Percentiles rank a stretch among this genome's conserved stretches.
phyloP scores from a whole-genome alignment of 1,140 invertebrate genomes.

The Xylocopa sonorina region DNA sequence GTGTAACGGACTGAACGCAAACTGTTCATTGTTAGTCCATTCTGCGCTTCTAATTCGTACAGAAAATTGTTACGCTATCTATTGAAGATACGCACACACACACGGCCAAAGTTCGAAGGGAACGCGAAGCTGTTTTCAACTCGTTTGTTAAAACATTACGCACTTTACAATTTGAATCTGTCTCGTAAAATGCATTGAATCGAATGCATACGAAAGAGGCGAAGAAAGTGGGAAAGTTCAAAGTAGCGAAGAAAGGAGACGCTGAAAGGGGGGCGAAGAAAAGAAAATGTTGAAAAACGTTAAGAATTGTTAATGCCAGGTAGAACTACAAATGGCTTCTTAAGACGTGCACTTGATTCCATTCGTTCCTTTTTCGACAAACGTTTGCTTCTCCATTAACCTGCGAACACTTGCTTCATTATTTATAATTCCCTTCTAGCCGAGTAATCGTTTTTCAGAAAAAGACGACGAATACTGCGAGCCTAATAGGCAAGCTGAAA shows the following conservation, averaged over 20 bases:
- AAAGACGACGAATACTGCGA: background rate
- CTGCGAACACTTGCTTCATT: background rate
- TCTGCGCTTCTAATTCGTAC: conserved; percentile 19
- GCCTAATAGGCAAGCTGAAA: background rate
- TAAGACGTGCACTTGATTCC: background rate
- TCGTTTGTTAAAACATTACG: no score
- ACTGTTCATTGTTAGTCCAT: conserved; percentile 9
- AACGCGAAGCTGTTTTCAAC: background rate
- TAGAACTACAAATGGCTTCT: background rate
- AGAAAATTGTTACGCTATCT: background rate
- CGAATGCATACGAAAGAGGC: background rate
- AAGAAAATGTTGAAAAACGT: no score
- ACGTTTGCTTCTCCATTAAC: conserved; percentile 6
- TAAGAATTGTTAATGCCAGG: background rate
- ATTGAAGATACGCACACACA: background rate
- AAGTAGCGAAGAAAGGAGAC: no score
- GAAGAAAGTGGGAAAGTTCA: background rate
- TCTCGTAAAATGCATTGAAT: background rate
- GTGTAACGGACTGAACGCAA: conserved; percentile 28
- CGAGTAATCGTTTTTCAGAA: background rate
- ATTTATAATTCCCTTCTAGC: no score
- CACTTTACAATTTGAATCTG: background rate
- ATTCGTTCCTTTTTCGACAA: background rate
- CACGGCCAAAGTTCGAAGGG: no score
- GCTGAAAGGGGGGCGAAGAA: no score